Conservation (phyloP, 92 coral and sea anemone species). For the Metridium senile region DNA sequence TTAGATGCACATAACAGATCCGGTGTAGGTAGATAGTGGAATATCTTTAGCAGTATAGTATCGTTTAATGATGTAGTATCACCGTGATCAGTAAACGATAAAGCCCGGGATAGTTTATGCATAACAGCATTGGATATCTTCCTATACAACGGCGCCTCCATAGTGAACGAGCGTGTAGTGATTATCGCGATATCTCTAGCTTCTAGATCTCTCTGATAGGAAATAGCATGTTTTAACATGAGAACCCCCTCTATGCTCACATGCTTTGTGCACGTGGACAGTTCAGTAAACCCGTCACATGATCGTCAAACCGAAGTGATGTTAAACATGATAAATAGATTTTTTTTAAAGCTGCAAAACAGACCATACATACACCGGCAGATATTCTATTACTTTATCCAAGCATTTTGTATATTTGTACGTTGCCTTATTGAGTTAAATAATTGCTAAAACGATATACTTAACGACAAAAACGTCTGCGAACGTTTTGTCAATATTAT, state of each 20-base stretch:
- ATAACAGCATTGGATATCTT: slow-evolving; percentile 30
- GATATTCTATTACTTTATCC: no score
- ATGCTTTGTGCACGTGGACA: background rate
- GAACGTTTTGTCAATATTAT: background rate
- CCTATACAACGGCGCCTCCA: slow-evolving; percentile 19
- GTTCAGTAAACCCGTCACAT: background rate
- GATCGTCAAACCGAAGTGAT: background rate
- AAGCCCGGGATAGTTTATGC: slow-evolving; percentile 15
- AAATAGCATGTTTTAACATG: background rate
- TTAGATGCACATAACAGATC: slow-evolving; percentile 53
- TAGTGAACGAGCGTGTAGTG: background rate
- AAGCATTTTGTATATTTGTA: no score
- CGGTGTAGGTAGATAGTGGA: slow-evolving; percentile 42
- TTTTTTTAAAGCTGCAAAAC: no score
- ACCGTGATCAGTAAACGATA: slow-evolving; percentile 28
- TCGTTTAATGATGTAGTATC: slow-evolving; percentile 36
- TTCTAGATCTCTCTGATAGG: background rate
- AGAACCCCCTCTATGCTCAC: background rate
- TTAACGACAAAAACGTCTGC: background rate
- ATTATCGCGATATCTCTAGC: background rate
- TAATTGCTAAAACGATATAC: no score
- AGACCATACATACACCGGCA: no score
- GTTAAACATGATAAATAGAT: no score
- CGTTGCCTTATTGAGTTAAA: no score
- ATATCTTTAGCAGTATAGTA: slow-evolving; percentile 48